Base-by-base conservation (phyloP, 2,888 invertebrate genomes). In the Acleris emargana region DNA sequence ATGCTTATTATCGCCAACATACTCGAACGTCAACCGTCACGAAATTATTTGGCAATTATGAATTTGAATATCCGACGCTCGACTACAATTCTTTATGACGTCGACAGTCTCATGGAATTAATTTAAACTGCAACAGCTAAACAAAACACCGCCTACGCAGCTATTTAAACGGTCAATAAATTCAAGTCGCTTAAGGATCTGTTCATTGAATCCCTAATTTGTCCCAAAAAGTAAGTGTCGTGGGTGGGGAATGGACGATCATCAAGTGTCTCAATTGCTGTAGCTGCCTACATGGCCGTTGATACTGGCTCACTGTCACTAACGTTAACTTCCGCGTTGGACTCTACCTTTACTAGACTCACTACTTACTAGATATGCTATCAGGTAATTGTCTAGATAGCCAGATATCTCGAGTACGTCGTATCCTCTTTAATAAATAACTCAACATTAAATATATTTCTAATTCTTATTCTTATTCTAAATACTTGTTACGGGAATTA, bases 181-280 rank as follows among this genome's bases (percentile, higher is more conserved):
- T 68, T 61, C 22, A 47, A n/a, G 66, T 71, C 53, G 53, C 63
- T 69, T 69, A 49, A 64, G 69, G 51, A 54, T 58, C 62, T 58
- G 47, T 55, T 28, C 58, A 67, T 32, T 32, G 32, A 32, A 32
- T 54, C 64, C 22, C 43, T 57, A 64, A 64, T 69, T 64, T 62
- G 64, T 53, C 55, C 67, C 60, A 69, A 71, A 75, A 72, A 69
- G 62, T 51, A 61, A 68, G 60, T n/a, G 55, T 6, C 67, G 77
- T 78, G 74, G 75, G 74, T 69, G 73, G 71, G 49, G 63, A 54
- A 67, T 62, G 49, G 52, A 62, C 71, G 62, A 64, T 67, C 63
- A 63, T 72, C 72, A 77, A 78, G 71, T 78, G 74, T 73, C 72
- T 66, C 75, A 80, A 77, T 79, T 81, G 74, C 69, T 59, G 58